These are phyloP conservation scores for Polydesmus complanatus DNA, from an alignment of 2,888 invertebrate species.

Conservation along the genomic window DNA sequence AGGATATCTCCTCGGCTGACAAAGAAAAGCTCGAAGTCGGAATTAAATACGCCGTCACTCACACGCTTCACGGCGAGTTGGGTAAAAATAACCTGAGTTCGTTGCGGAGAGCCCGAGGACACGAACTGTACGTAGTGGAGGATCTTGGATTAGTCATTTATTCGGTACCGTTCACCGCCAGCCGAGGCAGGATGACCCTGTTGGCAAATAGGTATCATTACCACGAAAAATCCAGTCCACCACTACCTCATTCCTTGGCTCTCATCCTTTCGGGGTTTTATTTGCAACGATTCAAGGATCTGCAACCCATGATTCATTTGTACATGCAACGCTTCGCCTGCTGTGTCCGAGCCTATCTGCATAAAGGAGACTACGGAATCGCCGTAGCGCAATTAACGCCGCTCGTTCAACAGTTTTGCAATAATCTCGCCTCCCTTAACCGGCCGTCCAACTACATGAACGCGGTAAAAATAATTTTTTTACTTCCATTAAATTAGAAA, in stretches of 20 bases:
- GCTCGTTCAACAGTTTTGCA: conserved; percentile 6
- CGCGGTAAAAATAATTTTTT: too few relatives aligned
- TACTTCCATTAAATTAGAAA: too few relatives aligned
- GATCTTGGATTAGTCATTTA: conserved; percentile 13
- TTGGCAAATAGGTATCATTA: too few relatives aligned
- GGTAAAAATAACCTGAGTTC: background rate
- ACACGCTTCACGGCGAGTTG: conserved; percentile 16
- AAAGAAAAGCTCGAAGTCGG: conserved; percentile 4
- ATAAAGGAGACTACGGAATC: conserved; percentile 3
- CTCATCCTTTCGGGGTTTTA: conserved; percentile 1
- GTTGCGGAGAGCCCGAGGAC: background rate
- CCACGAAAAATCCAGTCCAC: background rate
- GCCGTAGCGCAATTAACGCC: conserved; percentile 5
- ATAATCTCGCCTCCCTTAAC: background rate
- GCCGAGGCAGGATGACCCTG: background rate
- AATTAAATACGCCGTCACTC: conserved; percentile 13
- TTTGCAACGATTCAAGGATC: conserved; percentile 5
- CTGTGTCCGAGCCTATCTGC: conserved; percentile 7
- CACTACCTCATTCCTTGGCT: conserved; percentile 13
- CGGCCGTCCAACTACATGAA: background rate
- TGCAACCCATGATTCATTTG: conserved; percentile 9
- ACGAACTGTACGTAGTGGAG: conserved; percentile 11
- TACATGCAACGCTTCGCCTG: conserved; percentile 9
- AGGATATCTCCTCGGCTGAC: background rate
- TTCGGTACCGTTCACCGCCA: conserved; percentile 9